phyloP scores from a whole-genome alignment of 2,113 vertebrate species.

The Chlamydotis undulata region DNA sequence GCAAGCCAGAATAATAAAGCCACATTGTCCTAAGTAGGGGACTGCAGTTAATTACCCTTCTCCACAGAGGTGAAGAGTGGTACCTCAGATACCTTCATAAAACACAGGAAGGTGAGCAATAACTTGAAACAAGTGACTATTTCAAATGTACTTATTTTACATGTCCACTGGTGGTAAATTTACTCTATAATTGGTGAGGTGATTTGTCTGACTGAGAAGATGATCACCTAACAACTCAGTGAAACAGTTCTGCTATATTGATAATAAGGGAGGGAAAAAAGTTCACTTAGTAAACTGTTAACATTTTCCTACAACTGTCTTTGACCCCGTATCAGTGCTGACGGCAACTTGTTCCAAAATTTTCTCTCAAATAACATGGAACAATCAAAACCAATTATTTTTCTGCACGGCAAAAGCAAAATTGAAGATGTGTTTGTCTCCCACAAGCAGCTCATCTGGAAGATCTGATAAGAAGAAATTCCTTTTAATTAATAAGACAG shows the following conservation, averaged over 20 bases:
- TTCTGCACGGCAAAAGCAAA: not conserved
- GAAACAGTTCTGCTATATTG: not conserved
- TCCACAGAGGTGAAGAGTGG: not conserved
- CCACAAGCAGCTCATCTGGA: not conserved
- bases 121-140: not conserved
- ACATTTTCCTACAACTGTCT: not conserved
- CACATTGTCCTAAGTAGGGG: not conserved
- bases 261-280: accelerated
- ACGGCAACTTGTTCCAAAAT: not conserved
- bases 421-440: not conserved
- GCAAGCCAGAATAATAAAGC: not conserved
- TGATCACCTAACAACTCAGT: not conserved
- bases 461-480: not conserved
- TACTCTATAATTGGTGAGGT: not conserved
- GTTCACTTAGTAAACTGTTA: not conserved
- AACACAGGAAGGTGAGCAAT: not conserved
- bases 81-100: not conserved
- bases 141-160: not conserved
- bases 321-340: not conserved
- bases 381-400: not conserved
- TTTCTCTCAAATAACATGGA: not conserved
- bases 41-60: not conserved
- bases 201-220: not conserved
- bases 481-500: not conserved
- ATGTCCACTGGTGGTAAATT: not conserved